phyloP scores from a whole-genome alignment of 2,113 vertebrate genomes.

The Centropus unirufus region DNA sequence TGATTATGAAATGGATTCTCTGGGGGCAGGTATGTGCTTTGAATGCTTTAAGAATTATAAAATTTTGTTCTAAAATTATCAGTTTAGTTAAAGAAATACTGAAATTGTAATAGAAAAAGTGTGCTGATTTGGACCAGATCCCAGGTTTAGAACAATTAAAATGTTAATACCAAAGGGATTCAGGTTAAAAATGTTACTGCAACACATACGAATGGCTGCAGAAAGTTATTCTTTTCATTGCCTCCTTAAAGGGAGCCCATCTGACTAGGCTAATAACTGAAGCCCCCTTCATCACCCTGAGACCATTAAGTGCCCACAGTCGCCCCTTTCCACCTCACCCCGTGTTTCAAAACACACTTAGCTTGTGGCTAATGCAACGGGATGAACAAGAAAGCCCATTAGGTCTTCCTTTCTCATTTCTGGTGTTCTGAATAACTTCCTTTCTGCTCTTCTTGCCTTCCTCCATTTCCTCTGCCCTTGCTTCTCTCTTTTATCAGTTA shows the following conservation, averaged over 20 bases:
- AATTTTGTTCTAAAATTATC: not conserved
- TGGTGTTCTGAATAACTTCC: not conserved
- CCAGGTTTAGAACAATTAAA: not conserved
- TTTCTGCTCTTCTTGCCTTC: not conserved
- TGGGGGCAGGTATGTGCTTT: not conserved
- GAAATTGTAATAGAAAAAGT: not conserved
- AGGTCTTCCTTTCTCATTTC: not conserved
- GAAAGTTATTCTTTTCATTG: not conserved
- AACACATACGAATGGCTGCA: accelerated
- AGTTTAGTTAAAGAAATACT: not conserved
- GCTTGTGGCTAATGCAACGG: not conserved
- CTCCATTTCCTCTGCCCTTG: not conserved
- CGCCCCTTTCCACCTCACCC: accelerated
- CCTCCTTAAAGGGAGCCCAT: not conserved
- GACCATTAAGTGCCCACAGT: not conserved
- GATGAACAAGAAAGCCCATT: not conserved
- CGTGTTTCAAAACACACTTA: not conserved
- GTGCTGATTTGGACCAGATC: not conserved
- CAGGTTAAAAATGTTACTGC: not conserved
- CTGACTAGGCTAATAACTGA: not conserved
- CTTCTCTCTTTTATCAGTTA: not conserved
- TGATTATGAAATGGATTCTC: not conserved
- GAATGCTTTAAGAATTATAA: not conserved
- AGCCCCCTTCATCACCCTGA: not conserved
- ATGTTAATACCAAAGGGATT: not conserved